Percentiles rank a stretch among this genome's conserved stretches.
phyloP scores from a whole-genome alignment of 1,140 invertebrate species.

The Campoletis sonorensis region DNA sequence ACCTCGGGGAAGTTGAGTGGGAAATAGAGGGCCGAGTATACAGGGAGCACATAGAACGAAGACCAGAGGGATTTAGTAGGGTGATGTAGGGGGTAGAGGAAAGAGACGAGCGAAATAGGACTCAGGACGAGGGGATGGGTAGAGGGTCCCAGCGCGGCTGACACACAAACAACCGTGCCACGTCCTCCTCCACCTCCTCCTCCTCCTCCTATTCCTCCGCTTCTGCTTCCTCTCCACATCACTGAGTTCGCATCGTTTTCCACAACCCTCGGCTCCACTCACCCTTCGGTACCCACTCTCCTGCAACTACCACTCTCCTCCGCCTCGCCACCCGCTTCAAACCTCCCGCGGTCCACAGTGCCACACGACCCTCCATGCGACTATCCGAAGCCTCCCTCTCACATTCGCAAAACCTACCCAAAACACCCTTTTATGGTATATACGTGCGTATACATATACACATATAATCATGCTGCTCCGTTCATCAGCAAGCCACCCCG shows the following conservation, averaged over 20 bases:
- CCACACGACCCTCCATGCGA: slow-evolving; percentile 26
- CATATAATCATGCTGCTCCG: slow-evolving; percentile 5
- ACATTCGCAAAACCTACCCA: slow-evolving; percentile 41
- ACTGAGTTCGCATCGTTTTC: slow-evolving; percentile 45
- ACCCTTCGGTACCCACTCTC: slow-evolving; percentile 49
- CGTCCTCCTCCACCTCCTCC: slow-evolving; percentile 40
- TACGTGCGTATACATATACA: background rate
- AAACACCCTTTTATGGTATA: slow-evolving; percentile 12
- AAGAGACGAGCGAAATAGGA: slow-evolving; percentile 36
- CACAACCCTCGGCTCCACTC: slow-evolving; percentile 51
- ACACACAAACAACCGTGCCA: slow-evolving; percentile 59
- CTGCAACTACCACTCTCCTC: slow-evolving; percentile 15
- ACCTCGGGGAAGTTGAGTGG: slow-evolving; percentile 51
- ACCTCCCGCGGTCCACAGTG: slow-evolving; percentile 15
- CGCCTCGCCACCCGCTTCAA: background rate
- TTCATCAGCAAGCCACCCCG: slow-evolving; percentile 12
- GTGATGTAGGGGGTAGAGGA: slow-evolving; percentile 31
- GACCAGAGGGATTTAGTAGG: slow-evolving; percentile 40
- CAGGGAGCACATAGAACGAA: slow-evolving; percentile 29
- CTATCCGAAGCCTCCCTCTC: slow-evolving; percentile 35
- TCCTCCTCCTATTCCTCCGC: slow-evolving; percentile 46
- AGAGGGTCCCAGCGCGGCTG: slow-evolving; percentile 57
- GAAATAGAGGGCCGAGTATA: slow-evolving; percentile 48
- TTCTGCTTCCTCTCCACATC: slow-evolving; percentile 49
- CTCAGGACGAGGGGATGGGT: slow-evolving; percentile 42